A percentile compares a stretch with the other conserved stretches of the same genome.
Evolutionary conservation across 92 coral and sea anemone species (phyloP).

Genomic region (Galaxea fascicularis): DNA sequence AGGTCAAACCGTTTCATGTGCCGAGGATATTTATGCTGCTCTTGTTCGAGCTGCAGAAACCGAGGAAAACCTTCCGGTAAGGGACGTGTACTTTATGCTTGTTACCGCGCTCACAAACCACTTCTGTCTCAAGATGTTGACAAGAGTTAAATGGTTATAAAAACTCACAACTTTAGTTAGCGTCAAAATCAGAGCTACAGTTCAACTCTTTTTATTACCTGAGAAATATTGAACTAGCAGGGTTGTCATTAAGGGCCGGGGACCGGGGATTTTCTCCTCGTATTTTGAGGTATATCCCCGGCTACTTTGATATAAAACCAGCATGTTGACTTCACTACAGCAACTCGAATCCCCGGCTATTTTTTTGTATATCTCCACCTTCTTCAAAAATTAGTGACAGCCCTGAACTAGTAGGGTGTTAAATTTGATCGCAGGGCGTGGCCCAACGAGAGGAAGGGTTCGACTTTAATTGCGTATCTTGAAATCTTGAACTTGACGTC

Average conservation of each 20-base stretch:
- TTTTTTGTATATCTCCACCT: too few species aligned
- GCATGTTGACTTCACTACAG: too few species aligned
- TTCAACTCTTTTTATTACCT: background rate
- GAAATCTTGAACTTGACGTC: too few species aligned
- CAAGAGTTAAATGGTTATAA: background rate
- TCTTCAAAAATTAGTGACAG: too few species aligned
- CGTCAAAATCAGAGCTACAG: too few species aligned
- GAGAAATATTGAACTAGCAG: background rate
- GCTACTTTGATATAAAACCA: too few species aligned
- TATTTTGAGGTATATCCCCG: too few species aligned
- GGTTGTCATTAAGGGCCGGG: too few species aligned
- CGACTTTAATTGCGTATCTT: background rate
- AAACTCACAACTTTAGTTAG: background rate
- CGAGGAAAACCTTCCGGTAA: constrained; percentile 10
- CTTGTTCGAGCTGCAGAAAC: constrained; percentile 45
- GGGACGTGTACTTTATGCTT: background rate
- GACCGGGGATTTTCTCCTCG: too few species aligned
- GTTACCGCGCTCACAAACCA: background rate
- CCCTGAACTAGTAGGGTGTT: too few species aligned
- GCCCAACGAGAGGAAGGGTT: background rate
- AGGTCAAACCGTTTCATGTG: constrained; percentile 47
- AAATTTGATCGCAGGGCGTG: background rate
- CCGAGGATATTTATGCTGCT: constrained; percentile 50
- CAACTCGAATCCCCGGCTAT: too few species aligned
- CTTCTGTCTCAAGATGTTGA: background rate